Evolutionary conservation across 2,113 vertebrate genomes (phyloP), one percentile per base, ranked within the genome.

Genomic region (Xiphias gladius): DNA sequence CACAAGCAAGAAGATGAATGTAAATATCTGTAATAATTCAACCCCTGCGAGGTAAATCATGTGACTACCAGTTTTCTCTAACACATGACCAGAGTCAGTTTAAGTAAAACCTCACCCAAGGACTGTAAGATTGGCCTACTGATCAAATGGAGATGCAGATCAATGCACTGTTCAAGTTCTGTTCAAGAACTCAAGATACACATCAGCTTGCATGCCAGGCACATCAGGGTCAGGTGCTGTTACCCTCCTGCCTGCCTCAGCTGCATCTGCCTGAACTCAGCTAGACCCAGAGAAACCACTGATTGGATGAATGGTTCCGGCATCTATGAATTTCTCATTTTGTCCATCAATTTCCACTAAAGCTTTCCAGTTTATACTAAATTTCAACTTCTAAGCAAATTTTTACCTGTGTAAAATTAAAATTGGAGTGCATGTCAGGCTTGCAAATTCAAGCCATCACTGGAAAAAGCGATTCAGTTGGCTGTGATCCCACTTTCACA

Each of bases 401-500:
- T 68, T 65, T 66, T 43, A 54, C n/a, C 54, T 1, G 6, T 16
- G 41, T 35, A 63, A 8, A 24, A 77, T 62, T 75, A 0, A 69
- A 59, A 79, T 10, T 39, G 8, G 17, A 10, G 6, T 7, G 3
- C 4, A 35, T 46, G 20, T 19, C 35, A 41, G 10, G 57, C 61
- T 72, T 0, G 0, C 20, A 83, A 43, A 76, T 77, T 80, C 28
- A 83, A 76, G 41, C 12, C 58, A 80, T 26, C n/a, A 28, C 22
- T 63, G 20, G 62, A 81, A 55, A 59, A 52, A 48, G 39, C 57
- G 39, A 85, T 68, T 75, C 13, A 24, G 19, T 0, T 5, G 19
- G 68, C 71, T 52, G 59, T 35, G 35, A 37, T 57, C 58, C 20
- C 68, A 52, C 57, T 88, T 80, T 79, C 28, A 74, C 64, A 54